These are phyloP conservation scores for Ichneumoninae sp. DNA, from an alignment of 2,888 invertebrate species.

Conservation along the genomic window DNA sequence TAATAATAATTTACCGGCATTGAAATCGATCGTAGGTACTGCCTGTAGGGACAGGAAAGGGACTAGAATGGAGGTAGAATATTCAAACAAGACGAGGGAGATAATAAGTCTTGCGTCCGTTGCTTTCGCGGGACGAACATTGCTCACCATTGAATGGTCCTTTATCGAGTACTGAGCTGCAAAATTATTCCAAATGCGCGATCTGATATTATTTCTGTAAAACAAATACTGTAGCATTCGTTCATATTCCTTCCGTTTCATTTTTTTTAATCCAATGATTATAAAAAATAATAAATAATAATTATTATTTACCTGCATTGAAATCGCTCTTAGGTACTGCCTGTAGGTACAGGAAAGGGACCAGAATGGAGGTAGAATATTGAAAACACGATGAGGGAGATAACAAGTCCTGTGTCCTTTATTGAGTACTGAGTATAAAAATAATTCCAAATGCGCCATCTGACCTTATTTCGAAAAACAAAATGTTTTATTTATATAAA, in stretches of 20 bases:
- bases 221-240: no score
- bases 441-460: neutral
- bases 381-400: no score
- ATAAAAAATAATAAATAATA: no score
- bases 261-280: no score
- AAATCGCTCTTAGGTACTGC: no score
- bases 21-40: constrained; percentile 53
- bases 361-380: no score
- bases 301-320: no score
- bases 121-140: constrained; percentile 37
- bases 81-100: constrained; percentile 38
- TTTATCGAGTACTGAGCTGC: neutral
- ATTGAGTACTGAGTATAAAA: neutral
- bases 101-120: constrained; percentile 49
- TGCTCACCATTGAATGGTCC: constrained; percentile 16
- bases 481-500: no score
- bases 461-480: neutral
- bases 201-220: neutral
- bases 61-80: constrained; percentile 21
- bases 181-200: neutral
- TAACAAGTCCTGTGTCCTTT: neutral
- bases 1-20: neutral
- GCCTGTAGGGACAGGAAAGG: constrained; percentile 16
- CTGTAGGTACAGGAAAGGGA: no score
- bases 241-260: no score